A percentile compares a stretch with the other conserved stretches of the same genome.
Conservation (phyloP, 2,888 invertebrate genomes). For the Cetonia aurata region DNA sequence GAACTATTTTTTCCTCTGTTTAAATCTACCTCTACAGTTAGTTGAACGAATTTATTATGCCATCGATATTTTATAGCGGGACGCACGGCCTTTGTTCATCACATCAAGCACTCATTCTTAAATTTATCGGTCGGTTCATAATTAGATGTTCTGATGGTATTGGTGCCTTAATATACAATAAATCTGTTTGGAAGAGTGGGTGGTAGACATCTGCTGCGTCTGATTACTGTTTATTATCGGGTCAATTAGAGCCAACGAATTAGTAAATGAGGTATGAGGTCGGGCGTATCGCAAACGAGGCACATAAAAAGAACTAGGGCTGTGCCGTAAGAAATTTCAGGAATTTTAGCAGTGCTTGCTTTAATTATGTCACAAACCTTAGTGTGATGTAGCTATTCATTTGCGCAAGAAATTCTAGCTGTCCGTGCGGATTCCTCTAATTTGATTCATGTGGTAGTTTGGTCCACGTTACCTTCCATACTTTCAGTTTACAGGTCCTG, state of each 20-base stretch:
- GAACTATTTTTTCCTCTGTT: constrained; percentile 34
- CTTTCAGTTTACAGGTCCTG: too few relatives aligned
- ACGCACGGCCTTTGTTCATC: not conserved
- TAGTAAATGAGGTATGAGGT: constrained; percentile 28
- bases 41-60: constrained; percentile 26
- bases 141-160: constrained; percentile 40
- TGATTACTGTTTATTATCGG: constrained; percentile 42
- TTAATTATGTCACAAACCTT: too few relatives aligned
- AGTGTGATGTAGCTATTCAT: too few relatives aligned
- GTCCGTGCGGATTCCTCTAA: too few relatives aligned
- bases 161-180: constrained; percentile 37
- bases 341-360: too few relatives aligned
- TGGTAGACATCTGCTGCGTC: constrained; percentile 36
- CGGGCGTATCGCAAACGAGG: too few relatives aligned
- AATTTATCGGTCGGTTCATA: constrained; percentile 39
- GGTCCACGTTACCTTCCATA: too few relatives aligned
- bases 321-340: too few relatives aligned
- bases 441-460: too few relatives aligned
- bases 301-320: too few relatives aligned
- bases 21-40: constrained; percentile 32
- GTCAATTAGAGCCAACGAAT: constrained; percentile 40
- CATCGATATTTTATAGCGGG: constrained; percentile 37
- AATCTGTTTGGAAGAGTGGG: constrained; percentile 35
- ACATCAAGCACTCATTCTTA: constrained; percentile 32
- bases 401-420: too few relatives aligned